phyloP scores from a whole-genome alignment of 2,888 invertebrate genomes.

The Orthosia incerta region DNA sequence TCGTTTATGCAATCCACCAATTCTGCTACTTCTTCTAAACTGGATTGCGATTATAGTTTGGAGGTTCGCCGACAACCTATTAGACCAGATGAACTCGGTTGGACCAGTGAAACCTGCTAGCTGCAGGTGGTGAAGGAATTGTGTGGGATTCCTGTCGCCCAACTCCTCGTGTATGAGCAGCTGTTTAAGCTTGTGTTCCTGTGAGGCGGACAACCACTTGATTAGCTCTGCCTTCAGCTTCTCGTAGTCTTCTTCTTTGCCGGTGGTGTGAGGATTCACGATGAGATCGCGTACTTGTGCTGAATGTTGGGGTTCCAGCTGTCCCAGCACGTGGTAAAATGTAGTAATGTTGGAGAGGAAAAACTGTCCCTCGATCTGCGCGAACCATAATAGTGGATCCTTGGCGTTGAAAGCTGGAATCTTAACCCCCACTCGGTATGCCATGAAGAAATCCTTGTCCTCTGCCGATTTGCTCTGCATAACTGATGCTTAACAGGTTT shows the following conservation, averaged over 20 bases:
- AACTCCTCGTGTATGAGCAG: not conserved
- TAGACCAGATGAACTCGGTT: not conserved
- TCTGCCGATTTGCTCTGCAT: not conserved
- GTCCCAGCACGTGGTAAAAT: slow-evolving; percentile 2
- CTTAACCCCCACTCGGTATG: not conserved
- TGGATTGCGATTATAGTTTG: not conserved
- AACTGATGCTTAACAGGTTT: not conserved
- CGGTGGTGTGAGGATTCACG: not conserved
- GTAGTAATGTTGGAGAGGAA: slow-evolving; percentile 43
- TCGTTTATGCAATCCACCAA: not conserved
- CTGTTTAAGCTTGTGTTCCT: not conserved
- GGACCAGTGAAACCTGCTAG: not conserved
- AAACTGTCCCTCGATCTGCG: too few species aligned
- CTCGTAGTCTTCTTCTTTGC: slow-evolving; percentile 17
- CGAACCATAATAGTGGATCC: slow-evolving; percentile 28
- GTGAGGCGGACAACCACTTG: slow-evolving; percentile 2
- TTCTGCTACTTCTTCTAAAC: not conserved
- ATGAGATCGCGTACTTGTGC: slow-evolving; percentile 10
- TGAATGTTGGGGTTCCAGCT: slow-evolving; percentile 13
- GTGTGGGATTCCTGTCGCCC: not conserved
- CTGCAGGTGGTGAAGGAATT: too few species aligned
- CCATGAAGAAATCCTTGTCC: not conserved
- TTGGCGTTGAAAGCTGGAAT: slow-evolving; percentile 21
- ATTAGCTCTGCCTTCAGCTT: slow-evolving; percentile 11
- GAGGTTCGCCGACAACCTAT: not conserved